Evolutionary conservation across 2,113 vertebrate species (phyloP).

Genomic region (Hemicordylus capensis): DNA sequence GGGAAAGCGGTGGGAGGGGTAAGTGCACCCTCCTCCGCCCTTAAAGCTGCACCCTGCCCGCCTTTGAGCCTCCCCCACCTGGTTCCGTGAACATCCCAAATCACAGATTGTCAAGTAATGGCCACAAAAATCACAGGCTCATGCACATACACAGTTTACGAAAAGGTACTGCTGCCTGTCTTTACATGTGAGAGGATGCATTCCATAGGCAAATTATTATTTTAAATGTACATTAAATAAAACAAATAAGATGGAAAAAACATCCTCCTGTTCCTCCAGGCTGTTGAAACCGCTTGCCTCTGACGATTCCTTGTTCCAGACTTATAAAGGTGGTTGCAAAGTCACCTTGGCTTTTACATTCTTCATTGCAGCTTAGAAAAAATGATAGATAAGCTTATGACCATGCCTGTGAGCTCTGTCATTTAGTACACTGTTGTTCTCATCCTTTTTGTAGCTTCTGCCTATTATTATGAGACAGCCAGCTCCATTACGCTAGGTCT

Average conservation of each 20-base stretch:
- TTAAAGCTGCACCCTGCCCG: too few relatives aligned
- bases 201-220: too few relatives aligned
- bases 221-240: background rate
- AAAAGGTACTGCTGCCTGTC: background rate
- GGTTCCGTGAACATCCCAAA: too few relatives aligned
- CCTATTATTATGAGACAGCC: background rate
- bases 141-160: background rate
- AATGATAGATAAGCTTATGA: background rate
- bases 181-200: background rate
- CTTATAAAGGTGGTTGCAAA: background rate
- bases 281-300: background rate
- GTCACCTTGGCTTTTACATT: background rate
- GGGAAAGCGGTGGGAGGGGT: too few relatives aligned
- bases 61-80: too few relatives aligned
- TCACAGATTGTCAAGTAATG: background rate
- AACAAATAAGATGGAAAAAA: background rate
- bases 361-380: background rate
- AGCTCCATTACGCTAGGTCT: background rate
- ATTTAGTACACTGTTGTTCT: background rate
- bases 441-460: background rate
- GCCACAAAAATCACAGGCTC: background rate
- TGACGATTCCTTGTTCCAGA: background rate
- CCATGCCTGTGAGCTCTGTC: background rate
- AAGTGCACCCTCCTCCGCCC: too few relatives aligned
- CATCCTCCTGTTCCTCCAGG: background rate